These are phyloP conservation scores for Epinotia brunnichana DNA, from an alignment of 2,888 invertebrate genomes.

Conservation along the genomic window DNA sequence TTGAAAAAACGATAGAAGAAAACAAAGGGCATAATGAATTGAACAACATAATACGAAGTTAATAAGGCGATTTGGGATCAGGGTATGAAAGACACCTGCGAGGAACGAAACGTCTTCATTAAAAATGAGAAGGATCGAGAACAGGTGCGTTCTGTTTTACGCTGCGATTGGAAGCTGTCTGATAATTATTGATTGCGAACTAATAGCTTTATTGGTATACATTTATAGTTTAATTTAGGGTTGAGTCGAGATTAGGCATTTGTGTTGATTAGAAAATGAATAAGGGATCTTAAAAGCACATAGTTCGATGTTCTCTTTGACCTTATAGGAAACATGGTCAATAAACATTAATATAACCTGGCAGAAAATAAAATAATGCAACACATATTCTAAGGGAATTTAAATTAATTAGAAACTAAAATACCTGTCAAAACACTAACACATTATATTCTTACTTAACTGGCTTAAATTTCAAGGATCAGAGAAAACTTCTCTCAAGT, in stretches of 20 bases:
- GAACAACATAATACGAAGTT: conserved; percentile 77
- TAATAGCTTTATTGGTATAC: conserved; percentile 45
- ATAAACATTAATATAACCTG: background rate
- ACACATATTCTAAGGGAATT: background rate
- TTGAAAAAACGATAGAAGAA: conserved; percentile 71
- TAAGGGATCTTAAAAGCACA: background rate
- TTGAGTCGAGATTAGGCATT: conserved; percentile 9
- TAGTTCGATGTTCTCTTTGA: background rate
- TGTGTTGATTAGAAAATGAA: conserved; percentile 8
- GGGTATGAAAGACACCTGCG: conserved; percentile 73
- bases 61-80: conserved; percentile 64
- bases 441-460: conserved; percentile 20
- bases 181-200: conserved; percentile 56
- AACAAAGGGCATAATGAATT: conserved; percentile 82
- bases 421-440: conserved; percentile 16
- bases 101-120: conserved; percentile 79
- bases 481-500: conserved; percentile 33
- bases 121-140: conserved; percentile 67
- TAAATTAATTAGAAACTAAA: conserved; percentile 6
- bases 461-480: conserved; percentile 63
- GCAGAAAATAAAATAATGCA: background rate
- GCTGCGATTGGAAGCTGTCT: conserved; percentile 64
- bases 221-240: conserved; percentile 39
- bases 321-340: background rate
- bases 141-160: conserved; percentile 70